Base-by-base conservation (phyloP, 2,797 vertebrate species). In the Fratercula arctica region DNA sequence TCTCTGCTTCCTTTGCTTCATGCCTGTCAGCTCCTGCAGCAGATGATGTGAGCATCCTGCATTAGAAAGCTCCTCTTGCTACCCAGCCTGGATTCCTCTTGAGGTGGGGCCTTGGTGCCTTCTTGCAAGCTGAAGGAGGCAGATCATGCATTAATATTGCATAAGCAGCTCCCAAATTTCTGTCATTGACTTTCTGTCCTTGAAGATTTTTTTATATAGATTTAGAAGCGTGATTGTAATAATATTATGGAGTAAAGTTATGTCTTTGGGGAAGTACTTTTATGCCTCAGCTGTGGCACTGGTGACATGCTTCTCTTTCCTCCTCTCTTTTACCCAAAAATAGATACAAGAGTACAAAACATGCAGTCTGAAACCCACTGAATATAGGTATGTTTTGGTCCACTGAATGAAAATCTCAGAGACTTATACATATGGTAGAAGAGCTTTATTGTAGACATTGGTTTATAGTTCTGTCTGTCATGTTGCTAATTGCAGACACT, bases 11-110 rank as follows among this genome's bases (percentile, higher is more conserved):
- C 41, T 82, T 60, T 57, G 14, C 53, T 84, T 89, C 19, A 9
- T 0, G 0, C 3, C 69, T 73, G 35, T 41, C 72, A 59, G 5
- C 3, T 81, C 7, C 31, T 64, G 59, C 16, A 59, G 7, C 7
- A 78, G 53, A 23, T 63, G 29, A 61, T 26, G 45, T 23, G 39
- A 67, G 14, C 35, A 86, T 54, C 18, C 33, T 77, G 51, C 12
- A 21, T 10, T 63, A 28, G 31, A 90, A 73, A 66, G 2, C 11
- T 73, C n/a, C 80, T 41, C 24, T 56, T 1, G 0, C 25, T 18
- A 17, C 5, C 85, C 26, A 48, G 24, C 41, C 54, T 69, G 80
- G 43, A 70, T 59, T 79, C 15, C 6, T 35, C 21, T 68, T 69
- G 75, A 68, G 37, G 10, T 48, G 25, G 11, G 10, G 7, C 9